Evolutionary conservation across 2,888 invertebrate genomes (phyloP), one percentile per base, ranked within the genome.

Genomic region (Andricus curvator): DNA sequence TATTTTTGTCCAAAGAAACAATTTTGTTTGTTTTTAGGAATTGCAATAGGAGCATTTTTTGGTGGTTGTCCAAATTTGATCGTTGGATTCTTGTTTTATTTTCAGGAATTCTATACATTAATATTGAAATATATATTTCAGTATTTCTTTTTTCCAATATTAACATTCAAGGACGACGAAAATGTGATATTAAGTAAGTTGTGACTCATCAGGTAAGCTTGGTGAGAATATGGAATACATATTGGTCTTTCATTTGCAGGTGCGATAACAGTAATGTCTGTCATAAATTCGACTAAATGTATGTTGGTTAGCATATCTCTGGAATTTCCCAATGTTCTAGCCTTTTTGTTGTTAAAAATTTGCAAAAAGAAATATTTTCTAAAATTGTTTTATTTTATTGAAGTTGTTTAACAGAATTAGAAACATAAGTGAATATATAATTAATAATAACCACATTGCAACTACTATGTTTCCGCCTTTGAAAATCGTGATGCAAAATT

Each of bases 251-350:
- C 62, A 25, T 62, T 25, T 74, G 33, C 74, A 56, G 74, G 51
- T 33, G 51, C 13, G 74, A 74, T 74, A 74, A 74, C 74, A 29
- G 22, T 74, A 51, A 74, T 74, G 74, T 74, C n/a, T 66, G 41
- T 33, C 56, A 74, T 74, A 74, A 74, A 74, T 56, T 56, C 25
- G 22, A 25, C 15, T 29, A 6, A 60, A 17, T n/a, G 13, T 48
- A n/a, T 33, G 15, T 51, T 51, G n/a, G 13, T 56, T 15, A 74
- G n/a, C 51, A 74, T 33, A 74, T 20, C 1, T n/a, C n/a, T 56
- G 11, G n/a, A 56, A 56, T 56, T n/a, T 4, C 0, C 48, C 48
- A 48, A 15, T 48, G 4, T 15, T 48, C 17, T 48, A 48, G 15
- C 15, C 8, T 17, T 48, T 15, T 15, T 15, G 17, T 15, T 15